Evolutionary conservation across 2,113 vertebrate genomes (phyloP).

Genomic region (Bos indicus): DNA sequence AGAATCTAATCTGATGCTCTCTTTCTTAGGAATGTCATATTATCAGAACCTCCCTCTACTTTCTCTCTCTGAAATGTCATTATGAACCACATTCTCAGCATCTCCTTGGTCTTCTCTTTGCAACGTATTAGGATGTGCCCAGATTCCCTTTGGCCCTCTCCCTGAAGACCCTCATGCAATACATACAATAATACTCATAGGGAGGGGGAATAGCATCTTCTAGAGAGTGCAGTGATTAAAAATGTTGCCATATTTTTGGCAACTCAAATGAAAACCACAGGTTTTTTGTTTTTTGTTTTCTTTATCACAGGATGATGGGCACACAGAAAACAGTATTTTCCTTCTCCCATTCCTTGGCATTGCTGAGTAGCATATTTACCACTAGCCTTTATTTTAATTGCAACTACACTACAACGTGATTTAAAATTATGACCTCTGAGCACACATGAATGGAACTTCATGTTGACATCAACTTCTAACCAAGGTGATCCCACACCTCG

Average conservation of each 20-base stretch:
- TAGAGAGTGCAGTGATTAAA: neutral
- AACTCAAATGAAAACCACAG: neutral
- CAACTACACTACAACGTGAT: neutral
- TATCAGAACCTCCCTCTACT: neutral
- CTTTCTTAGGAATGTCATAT: neutral
- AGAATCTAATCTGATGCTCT: neutral
- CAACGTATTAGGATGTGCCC: neutral
- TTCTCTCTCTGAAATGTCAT: neutral
- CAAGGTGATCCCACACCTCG: neutral
- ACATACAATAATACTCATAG: neutral
- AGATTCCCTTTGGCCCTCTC: neutral
- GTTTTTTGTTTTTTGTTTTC: neutral
- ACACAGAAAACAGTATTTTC: neutral
- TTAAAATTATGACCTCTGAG: neutral
- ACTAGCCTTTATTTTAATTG: neutral
- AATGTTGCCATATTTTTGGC: neutral
- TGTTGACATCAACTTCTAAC: neutral
- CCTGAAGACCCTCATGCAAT: neutral
- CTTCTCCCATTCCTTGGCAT: neutral
- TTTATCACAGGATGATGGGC: neutral
- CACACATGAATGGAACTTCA: neutral
- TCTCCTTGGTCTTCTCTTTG: neutral
- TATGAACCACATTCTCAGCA: neutral
- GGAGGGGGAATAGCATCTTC: accelerated
- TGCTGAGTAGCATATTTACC: neutral